These are phyloP conservation scores for Drosophila melanogaster DNA, from an alignment of 1,140 invertebrate species.

Conservation along the genomic window Release_6_plus_ISO1_MT NT_033777.3:9543001-9543500, in stretches of 20 bases:
- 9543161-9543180: conserved; percentile 83
- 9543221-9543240: conserved; percentile 81
- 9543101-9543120: conserved; percentile 84
- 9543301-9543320: conserved; percentile 83
- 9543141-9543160: conserved; percentile 81
- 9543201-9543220: conserved; percentile 79
- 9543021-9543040: conserved; percentile 83
- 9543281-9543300: conserved; percentile 85
- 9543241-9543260: conserved; percentile 84
- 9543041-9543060: conserved; percentile 82
- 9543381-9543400: conserved; percentile 64
- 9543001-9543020: conserved; percentile 73
- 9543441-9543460: conserved; percentile 76
- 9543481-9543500: conserved; percentile 81
- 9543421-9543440: conserved; percentile 40
- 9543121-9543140: conserved; percentile 82
- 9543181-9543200: conserved; percentile 79
- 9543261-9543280: conserved; percentile 84
- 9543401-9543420: conserved; percentile 49
- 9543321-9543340: conserved; percentile 79
- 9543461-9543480: conserved; percentile 80
- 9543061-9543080: conserved; percentile 83
- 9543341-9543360: conserved; percentile 83
- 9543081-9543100: conserved; percentile 84
- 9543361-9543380: conserved; percentile 79